Evolutionary conservation across 2,797 vertebrate species (phyloP).

Genomic region (Spea hammondii): DNA sequence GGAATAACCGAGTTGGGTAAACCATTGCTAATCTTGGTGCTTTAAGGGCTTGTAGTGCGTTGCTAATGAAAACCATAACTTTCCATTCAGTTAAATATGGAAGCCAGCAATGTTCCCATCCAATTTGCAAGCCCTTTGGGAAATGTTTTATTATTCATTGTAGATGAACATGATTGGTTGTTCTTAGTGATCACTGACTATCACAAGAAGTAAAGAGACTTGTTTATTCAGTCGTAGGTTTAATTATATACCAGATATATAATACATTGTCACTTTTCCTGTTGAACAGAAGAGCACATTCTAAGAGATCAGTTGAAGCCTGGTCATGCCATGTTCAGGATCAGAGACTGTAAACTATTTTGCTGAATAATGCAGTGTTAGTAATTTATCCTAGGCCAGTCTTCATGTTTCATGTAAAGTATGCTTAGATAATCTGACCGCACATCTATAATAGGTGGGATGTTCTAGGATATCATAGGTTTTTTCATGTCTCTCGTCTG

Average conservation of each 20-base stretch:
- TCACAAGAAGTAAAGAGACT: background rate
- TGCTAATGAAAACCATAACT: constrained; percentile 40
- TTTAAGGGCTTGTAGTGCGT: constrained; percentile 11
- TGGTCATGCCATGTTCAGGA: background rate
- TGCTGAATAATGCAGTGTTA: background rate
- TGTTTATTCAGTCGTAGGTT: background rate
- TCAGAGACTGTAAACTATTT: background rate
- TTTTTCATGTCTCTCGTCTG: too few species aligned
- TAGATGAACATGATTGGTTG: background rate
- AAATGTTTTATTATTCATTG: constrained; percentile 21
- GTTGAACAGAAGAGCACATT: background rate
- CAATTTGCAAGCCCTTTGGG: constrained; percentile 37
- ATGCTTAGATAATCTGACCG: background rate
- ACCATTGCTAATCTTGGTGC: constrained; percentile 23
- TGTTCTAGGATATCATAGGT: too few species aligned
- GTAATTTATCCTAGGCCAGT: background rate
- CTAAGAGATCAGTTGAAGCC: background rate
- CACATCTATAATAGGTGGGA: too few species aligned
- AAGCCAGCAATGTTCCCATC: constrained; percentile 27
- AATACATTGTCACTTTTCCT: background rate
- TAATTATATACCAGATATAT: background rate
- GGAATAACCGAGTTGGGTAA: constrained; percentile 11
- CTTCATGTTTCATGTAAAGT: background rate
- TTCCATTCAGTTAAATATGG: constrained; percentile 11
- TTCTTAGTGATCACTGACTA: background rate